Conservation (phyloP, 1,140 invertebrate species). For the Philotrypesis tridentata region DNA sequence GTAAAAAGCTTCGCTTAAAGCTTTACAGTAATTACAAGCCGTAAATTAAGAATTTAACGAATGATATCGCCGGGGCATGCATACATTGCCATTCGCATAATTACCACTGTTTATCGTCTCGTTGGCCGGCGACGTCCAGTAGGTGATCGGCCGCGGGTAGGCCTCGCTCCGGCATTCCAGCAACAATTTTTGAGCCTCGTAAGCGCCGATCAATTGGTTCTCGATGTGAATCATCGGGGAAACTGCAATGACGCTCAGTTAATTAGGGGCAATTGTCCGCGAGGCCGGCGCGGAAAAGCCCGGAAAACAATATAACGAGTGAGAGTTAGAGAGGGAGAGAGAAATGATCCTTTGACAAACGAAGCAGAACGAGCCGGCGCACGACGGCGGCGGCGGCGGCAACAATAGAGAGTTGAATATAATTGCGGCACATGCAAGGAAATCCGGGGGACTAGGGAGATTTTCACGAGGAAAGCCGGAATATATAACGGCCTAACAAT, state of each 20-base stretch:
- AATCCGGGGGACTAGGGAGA: constrained; percentile 1
- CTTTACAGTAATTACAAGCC: background rate
- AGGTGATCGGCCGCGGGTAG: constrained; percentile 76
- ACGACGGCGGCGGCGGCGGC: background rate
- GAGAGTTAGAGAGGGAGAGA: background rate
- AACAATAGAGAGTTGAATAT: constrained; percentile 9
- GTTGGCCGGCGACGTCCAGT: constrained; percentile 74
- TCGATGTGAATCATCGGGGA: constrained; percentile 75
- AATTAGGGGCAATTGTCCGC: background rate
- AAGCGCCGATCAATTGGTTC: constrained; percentile 76
- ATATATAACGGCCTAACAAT: constrained; percentile 23
- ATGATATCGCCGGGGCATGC: background rate
- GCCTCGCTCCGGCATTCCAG: constrained; percentile 78
- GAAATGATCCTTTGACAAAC: constrained; percentile 6
- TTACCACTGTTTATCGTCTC: constrained; percentile 69
- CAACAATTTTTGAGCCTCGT: constrained; percentile 73
- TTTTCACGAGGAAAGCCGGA: background rate
- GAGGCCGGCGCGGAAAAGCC: background rate
- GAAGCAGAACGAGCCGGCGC: background rate
- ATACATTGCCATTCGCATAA: constrained; percentile 7
- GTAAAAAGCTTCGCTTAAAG: background rate
- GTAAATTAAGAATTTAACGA: background rate
- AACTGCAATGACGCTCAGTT: constrained; percentile 65
- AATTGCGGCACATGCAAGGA: constrained; percentile 19
- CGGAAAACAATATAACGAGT: background rate